Evolutionary conservation across 2,113 vertebrate species (phyloP), one percentile per base, ranked within the genome.

Genomic region (Lepidothrix coronata): DNA sequence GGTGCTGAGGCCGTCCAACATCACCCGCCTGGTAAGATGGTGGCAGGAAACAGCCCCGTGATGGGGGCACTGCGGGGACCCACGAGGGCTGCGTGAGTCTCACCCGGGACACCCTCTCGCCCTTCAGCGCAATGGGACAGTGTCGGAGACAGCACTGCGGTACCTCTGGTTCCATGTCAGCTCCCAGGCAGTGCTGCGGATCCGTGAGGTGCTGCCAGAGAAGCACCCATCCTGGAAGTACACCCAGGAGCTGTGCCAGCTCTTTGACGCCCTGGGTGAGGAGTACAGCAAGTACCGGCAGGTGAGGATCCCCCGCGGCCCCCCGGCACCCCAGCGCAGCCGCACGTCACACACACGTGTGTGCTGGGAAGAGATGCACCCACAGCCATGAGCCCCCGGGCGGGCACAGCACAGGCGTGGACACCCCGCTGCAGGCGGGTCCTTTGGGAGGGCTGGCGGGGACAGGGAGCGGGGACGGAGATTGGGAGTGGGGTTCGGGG

Each of bases 161-260:
- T 98, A 98, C 65, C 96, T 99, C 95, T 99, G 99, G 99, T 98
- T 98, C 86, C 96, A 96, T 14, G 83, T 98, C 87, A 98, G 98
- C 91, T 97, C 98, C 68, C 97, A 98, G 15, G 94, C 98, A 1
- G 95, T 98, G 52, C 97, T 98, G 95, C 98, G 96, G 41, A 98
- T 99, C 93, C 96, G 95, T 28, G 95, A 94, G 10, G 97, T 99
- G 71, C 93, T 99, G 93, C 97, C 98, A 0, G 97, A 98, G 68
- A 97, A 97, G 84, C 99, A 99, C 89, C 99, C 98, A 0, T 99
- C 99, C 30, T 96, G 98, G 91, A 89, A 74, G 16, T 98, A 98
- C 91, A 97, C 97, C 2, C 75, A 95, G 5, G 97, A 98, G 48
- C 90, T 99, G 41, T 97, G 98, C 39, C 91, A 65, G 2, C 98